Base-by-base conservation (phyloP, 2,888 invertebrate genomes). In the Drosophila koepferae region DNA sequence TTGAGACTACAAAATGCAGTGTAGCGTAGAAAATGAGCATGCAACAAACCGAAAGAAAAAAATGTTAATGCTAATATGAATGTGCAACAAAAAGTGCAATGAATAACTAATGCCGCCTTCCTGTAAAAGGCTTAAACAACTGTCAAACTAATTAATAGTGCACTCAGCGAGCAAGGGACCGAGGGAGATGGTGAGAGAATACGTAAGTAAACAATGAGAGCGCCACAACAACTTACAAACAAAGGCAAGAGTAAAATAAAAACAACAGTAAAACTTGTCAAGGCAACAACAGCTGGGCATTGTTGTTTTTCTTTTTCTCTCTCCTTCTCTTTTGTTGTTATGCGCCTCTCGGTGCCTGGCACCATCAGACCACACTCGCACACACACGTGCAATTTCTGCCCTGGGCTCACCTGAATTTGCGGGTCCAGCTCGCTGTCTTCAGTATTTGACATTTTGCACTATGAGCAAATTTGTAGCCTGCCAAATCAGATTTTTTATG, bases 371-470 rank as follows among this genome's bases (percentile, higher is more conserved):
- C 54, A 7, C 9, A 44, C 4, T n/a, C 38, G 10, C 16, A 14
- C 31, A 55, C 31, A 60, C 81, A 79, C 67, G 69, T 79, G 76
- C 31, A 64, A 64, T 46, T 73, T 54, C 53, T 34, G 48, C 10
- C 41, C 46, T 53, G 31, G 31, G 66, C 86, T 91, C 71, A 92
- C 92, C 92, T 92, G 92, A 84, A 92, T 92, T 74, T 91, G 92
- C 81, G 92, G 92, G 87, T 92, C 92, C 90, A 92, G 90, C 79
- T 92, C 92, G 84, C 88, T 82, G 51, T 91, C 91, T 75, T 92
- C 92, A 74, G 88, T 72, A 56, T 70, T 80, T 56, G 85, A 87
- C 85, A 85, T 85, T 78, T 86, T 84, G 81, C 56, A 63, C 61
- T 46, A 2, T 61, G 53, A 53, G 28, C 55, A 70, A 69, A 28